Conservation (phyloP, 2,888 invertebrate species). For the Autographa pulchrina region DNA sequence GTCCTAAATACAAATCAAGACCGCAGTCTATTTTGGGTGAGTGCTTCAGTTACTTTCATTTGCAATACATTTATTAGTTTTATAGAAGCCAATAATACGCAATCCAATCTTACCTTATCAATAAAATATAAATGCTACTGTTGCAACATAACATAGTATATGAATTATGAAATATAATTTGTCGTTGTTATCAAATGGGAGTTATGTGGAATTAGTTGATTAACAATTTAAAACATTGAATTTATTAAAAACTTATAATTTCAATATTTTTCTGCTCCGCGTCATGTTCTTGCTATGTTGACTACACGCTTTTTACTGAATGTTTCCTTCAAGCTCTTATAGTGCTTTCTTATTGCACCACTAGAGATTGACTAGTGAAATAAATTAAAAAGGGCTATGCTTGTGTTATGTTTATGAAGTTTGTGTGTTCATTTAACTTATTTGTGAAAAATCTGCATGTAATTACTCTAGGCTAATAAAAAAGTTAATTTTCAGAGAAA, state of each 20-base stretch:
- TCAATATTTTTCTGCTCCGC: slow-evolving; percentile 40
- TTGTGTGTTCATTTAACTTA: slow-evolving; percentile 17
- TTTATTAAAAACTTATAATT: slow-evolving; percentile 13
- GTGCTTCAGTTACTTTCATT: slow-evolving; percentile 59
- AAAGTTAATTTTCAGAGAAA: slow-evolving; percentile 77
- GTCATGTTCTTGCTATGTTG: slow-evolving; percentile 55
- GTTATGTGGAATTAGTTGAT: slow-evolving; percentile 11
- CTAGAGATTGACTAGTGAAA: slow-evolving; percentile 14
- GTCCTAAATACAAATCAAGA: slow-evolving; percentile 75
- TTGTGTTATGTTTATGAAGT: slow-evolving; percentile 47
- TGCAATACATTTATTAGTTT: slow-evolving; percentile 14
- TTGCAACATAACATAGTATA: slow-evolving; percentile 16
- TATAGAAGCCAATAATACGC: slow-evolving; percentile 25
- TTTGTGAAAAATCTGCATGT: slow-evolving; percentile 4
- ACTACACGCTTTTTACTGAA: slow-evolving; percentile 27
- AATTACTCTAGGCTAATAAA: slow-evolving; percentile 27
- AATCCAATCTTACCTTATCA: slow-evolving; percentile 35
- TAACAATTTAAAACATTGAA: slow-evolving; percentile 7
- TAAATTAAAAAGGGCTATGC: slow-evolving; percentile 32
- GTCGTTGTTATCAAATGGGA: slow-evolving; percentile 12
- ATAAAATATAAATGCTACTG: slow-evolving; percentile 34
- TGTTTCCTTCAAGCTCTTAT: slow-evolving; percentile 40
- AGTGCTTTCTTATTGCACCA: slow-evolving; percentile 49
- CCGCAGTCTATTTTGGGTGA: slow-evolving; percentile 86
- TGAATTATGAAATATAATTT: slow-evolving; percentile 10